Conservation (phyloP, 1,140 invertebrate species). For the Nephila pilipes region DNA sequence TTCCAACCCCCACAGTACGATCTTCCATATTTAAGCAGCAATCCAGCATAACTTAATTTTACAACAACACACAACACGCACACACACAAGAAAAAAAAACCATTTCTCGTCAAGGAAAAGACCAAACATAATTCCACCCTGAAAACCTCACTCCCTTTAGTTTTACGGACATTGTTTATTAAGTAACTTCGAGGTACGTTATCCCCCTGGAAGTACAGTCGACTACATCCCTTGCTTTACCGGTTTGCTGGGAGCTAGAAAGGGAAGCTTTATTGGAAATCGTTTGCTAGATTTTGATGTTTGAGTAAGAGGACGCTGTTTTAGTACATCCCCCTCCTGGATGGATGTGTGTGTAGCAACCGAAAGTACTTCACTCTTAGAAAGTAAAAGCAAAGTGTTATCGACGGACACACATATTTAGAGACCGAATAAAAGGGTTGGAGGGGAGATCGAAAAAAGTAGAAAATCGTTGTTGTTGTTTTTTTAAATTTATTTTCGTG, state of each 20-base stretch:
- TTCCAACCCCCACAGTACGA: neutral
- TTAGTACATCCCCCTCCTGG: neutral
- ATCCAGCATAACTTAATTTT: neutral
- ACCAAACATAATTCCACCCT: constrained; percentile 1
- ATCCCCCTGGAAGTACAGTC: neutral
- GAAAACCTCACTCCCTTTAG: neutral
- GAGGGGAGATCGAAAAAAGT: neutral
- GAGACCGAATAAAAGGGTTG: neutral
- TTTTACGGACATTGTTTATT: neutral
- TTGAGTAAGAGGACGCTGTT: constrained; percentile 44
- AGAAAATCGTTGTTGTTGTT: neutral
- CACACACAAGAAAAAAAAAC: too few relatives aligned
- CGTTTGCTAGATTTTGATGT: constrained; percentile 33
- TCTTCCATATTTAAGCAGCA: neutral
- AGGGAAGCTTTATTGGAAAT: constrained; percentile 53
- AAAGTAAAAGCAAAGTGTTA: constrained; percentile 27
- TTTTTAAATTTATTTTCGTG: neutral
- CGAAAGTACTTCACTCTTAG: constrained; percentile 7
- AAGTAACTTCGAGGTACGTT: neutral
- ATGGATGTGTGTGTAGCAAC: neutral
- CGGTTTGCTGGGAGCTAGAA: neutral
- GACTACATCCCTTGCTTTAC: neutral
- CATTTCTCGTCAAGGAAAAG: neutral
- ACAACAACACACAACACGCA: neutral
- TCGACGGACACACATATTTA: constrained; percentile 2